Percentiles rank a stretch among this genome's conserved stretches.
Evolutionary conservation across 1,140 invertebrate species (phyloP).

Genomic region (Panulirus ornatus): DNA sequence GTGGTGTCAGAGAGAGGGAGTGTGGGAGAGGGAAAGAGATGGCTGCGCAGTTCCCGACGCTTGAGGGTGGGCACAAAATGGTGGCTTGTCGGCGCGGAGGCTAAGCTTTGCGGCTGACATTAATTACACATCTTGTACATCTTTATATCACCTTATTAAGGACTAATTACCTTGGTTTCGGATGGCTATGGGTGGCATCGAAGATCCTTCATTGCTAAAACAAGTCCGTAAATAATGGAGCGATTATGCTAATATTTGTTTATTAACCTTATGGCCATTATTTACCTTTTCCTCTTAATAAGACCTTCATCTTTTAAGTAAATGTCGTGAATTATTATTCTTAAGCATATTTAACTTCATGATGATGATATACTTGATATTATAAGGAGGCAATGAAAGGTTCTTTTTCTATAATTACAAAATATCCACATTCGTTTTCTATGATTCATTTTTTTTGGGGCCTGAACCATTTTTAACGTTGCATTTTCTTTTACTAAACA

Average conservation of each 20-base stretch:
- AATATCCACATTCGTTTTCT: conserved; percentile 71
- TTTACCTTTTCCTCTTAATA: not conserved
- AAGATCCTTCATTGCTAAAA: not conserved
- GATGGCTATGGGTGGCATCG: not conserved
- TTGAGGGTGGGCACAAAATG: conserved; percentile 47
- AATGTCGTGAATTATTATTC: not conserved
- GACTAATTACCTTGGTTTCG: not conserved
- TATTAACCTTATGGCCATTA: conserved; percentile 11
- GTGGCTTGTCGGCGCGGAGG: conserved; percentile 23
- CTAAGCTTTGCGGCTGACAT: conserved; percentile 19
- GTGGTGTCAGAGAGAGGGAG: not conserved
- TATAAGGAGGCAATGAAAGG: not conserved
- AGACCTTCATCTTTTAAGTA: not conserved
- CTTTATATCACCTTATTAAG: conserved; percentile 12
- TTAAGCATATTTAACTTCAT: not conserved
- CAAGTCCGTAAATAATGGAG: not conserved
- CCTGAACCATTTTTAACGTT: conserved; percentile 63
- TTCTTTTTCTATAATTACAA: conserved; percentile 60
- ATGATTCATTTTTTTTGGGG: conserved; percentile 64
- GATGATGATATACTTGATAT: not conserved
- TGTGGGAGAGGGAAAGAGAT: conserved; percentile 2
- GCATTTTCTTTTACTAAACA: conserved; percentile 68
- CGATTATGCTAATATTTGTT: conserved; percentile 48
- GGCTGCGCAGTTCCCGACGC: conserved; percentile 9
- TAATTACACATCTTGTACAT: conserved; percentile 51